Percentiles rank a stretch among this genome's conserved stretches.
Evolutionary conservation across 2,113 vertebrate species (phyloP).

Genomic region (Brachyistius frenatus): DNA sequence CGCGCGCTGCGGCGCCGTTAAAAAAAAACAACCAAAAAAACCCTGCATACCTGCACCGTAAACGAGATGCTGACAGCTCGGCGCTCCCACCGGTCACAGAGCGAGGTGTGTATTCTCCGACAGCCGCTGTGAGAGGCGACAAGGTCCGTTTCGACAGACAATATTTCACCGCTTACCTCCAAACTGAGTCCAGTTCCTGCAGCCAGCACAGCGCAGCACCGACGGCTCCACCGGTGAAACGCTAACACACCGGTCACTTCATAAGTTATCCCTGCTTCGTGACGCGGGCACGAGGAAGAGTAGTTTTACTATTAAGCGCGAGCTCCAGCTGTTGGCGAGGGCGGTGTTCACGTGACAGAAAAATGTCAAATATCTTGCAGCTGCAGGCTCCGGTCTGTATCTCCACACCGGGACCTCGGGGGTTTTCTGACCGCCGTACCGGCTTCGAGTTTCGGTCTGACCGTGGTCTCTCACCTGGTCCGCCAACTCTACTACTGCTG

Average conservation of each 20-base stretch:
- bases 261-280: slow-evolving; percentile 46
- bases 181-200: slow-evolving; percentile 13
- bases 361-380: background rate
- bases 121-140: slow-evolving; percentile 9
- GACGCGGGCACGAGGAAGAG: background rate
- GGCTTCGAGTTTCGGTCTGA: slow-evolving; percentile 4
- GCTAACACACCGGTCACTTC: slow-evolving; percentile 40
- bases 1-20: slow-evolving; percentile 20
- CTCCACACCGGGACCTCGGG: background rate
- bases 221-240: slow-evolving; percentile 23
- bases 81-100: background rate
- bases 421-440: background rate
- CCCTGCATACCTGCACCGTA: slow-evolving; percentile 8
- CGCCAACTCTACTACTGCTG: slow-evolving; percentile 2
- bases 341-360: slow-evolving; percentile 17
- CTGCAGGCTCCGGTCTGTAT: background rate
- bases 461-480: slow-evolving; percentile 8
- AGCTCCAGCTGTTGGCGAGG: slow-evolving; percentile 36
- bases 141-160: background rate
- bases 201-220: background rate
- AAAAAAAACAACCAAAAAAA: no score
- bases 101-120: background rate
- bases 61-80: background rate
- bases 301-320: slow-evolving; percentile 23
- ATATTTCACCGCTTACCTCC: slow-evolving; percentile 44